Conservation (phyloP, 2,888 invertebrate species). For the Sycophila texana region DNA sequence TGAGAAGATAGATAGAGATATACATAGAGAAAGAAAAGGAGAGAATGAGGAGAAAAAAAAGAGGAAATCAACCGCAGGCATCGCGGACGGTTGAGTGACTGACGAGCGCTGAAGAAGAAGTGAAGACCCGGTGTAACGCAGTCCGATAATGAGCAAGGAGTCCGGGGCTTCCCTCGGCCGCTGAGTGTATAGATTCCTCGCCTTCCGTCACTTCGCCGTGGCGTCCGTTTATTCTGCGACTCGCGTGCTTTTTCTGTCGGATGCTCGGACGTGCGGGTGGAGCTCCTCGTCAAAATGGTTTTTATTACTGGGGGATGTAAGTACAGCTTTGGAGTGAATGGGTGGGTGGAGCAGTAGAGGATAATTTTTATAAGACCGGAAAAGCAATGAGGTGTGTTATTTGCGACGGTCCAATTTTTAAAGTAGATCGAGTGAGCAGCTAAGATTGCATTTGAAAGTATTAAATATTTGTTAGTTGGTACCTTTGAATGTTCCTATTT, state of each 20-base stretch:
- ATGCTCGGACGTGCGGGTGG: too few relatives aligned
- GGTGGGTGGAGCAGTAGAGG: too few relatives aligned
- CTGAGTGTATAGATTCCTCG: not conserved
- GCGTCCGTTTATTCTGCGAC: slow-evolving; percentile 1
- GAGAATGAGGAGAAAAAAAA: slow-evolving; percentile 26
- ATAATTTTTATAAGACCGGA: too few relatives aligned
- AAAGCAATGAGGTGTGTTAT: too few relatives aligned
- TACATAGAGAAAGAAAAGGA: slow-evolving; percentile 24
- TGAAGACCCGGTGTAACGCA: slow-evolving; percentile 37
- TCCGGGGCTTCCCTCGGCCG: slow-evolving; percentile 40
- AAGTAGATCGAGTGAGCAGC: too few relatives aligned
- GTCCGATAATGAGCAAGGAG: slow-evolving; percentile 38
- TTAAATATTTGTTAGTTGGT: too few relatives aligned
- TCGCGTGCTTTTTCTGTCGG: not conserved
- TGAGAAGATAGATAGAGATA: slow-evolving; percentile 27
- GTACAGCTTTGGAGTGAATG: too few relatives aligned
- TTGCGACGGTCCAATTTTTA: too few relatives aligned
- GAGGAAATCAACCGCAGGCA: not conserved
- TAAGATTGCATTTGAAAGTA: too few relatives aligned
- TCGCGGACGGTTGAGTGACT: not conserved
- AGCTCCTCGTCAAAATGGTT: too few relatives aligned
- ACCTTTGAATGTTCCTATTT: too few relatives aligned
- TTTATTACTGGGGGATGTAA: too few relatives aligned
- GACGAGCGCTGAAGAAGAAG: not conserved
- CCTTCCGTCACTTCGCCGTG: not conserved